Evolutionary conservation across 2,888 invertebrate genomes (phyloP).

Genomic region (Cordilura impudica): DNA sequence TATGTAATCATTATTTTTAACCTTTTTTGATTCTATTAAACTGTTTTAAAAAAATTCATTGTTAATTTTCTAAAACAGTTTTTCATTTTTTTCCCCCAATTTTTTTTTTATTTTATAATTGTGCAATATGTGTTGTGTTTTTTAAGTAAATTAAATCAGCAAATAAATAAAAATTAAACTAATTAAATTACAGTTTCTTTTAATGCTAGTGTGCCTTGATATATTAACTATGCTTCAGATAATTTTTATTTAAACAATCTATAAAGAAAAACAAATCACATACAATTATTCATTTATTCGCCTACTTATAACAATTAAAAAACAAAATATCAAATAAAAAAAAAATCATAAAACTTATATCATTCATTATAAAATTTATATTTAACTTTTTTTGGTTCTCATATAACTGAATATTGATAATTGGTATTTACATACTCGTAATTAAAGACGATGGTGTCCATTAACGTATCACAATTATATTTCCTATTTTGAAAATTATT

Average conservation of each 20-base stretch:
- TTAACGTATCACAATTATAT: too few species aligned
- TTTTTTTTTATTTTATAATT: slow-evolving; percentile 23
- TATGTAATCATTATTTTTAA: background rate
- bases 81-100: slow-evolving; percentile 5
- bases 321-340: slow-evolving; percentile 4
- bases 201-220: slow-evolving; percentile 76
- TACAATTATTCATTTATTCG: slow-evolving; percentile 8
- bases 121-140: slow-evolving; percentile 55
- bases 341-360: background rate
- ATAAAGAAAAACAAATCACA: slow-evolving; percentile 19
- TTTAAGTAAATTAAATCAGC: background rate
- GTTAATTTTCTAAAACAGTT: background rate
- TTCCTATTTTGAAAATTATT: too few species aligned
- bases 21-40: background rate
- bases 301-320: slow-evolving; percentile 11
- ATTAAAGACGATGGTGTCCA: too few species aligned
- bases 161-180: slow-evolving; percentile 1
- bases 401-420: too few species aligned
- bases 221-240: slow-evolving; percentile 67
- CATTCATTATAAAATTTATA: background rate
- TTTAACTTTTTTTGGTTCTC: background rate
- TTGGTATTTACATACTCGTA: too few species aligned
- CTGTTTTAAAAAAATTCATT: background rate
- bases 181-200: slow-evolving; percentile 52
- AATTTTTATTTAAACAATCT: slow-evolving; percentile 53